Evolutionary conservation across 2,797 vertebrate species (phyloP).

Genomic region (Protosalanx chinensis): DNA sequence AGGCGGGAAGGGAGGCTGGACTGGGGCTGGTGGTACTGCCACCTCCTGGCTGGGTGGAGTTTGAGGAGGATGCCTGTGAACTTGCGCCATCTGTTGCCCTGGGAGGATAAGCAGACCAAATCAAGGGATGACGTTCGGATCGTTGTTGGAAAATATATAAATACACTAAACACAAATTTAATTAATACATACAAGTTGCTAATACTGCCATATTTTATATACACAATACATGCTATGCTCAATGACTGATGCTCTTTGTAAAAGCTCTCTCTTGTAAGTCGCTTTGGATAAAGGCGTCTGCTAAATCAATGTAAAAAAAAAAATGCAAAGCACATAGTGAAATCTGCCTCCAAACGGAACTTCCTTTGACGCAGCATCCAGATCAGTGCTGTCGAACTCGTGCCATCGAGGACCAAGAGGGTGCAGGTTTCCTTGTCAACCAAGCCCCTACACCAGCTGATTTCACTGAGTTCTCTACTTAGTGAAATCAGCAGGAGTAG

Average conservation of each 20-base stretch:
- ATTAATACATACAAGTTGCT: neutral
- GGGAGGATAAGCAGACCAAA: slow-evolving; percentile 11
- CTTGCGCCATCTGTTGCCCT: slow-evolving; percentile 72
- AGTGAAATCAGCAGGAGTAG: no score
- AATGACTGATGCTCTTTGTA: no score
- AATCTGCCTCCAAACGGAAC: neutral
- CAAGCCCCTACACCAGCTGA: no score
- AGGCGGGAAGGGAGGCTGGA: slow-evolving; percentile 71
- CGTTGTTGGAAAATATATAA: neutral
- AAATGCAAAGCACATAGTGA: neutral
- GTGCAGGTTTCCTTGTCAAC: no score
- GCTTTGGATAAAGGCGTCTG: no score
- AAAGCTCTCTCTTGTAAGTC: no score
- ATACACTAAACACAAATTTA: neutral
- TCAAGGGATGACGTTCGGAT: neutral
- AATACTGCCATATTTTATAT: neutral
- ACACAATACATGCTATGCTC: neutral
- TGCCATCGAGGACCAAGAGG: no score
- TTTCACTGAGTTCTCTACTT: no score
- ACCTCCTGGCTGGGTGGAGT: slow-evolving; percentile 62
- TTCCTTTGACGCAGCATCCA: neutral
- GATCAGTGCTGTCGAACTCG: no score
- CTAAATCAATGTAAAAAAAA: no score
- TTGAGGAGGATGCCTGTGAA: slow-evolving; percentile 64
- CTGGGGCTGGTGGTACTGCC: slow-evolving; percentile 70